phyloP scores from a whole-genome alignment of 2,888 invertebrate genomes.

The Agonopterix subpropinquella region DNA sequence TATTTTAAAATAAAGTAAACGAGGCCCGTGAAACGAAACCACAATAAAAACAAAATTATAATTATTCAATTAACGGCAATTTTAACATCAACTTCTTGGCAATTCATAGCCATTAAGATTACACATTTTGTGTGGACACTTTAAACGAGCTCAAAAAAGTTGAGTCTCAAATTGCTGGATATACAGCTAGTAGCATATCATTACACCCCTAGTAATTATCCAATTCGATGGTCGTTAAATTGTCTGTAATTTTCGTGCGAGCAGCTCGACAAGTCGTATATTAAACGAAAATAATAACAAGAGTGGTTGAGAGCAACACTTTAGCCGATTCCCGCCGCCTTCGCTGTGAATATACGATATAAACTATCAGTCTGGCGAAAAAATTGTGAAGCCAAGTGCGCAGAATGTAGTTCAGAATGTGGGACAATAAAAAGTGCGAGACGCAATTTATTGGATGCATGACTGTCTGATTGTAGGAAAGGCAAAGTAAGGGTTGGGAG shows the following conservation, averaged over 20 bases:
- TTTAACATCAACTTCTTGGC: conserved; percentile 30
- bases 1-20: too few relatives aligned
- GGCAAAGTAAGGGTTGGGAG: conserved; percentile 13
- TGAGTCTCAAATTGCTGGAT: conserved; percentile 38
- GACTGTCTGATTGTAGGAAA: conserved; percentile 15
- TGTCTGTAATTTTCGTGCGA: conserved; percentile 54
- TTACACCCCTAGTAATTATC: conserved; percentile 55
- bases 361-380: conserved; percentile 20
- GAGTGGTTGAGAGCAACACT: conserved; percentile 39
- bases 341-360: conserved; percentile 17
- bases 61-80: conserved; percentile 33
- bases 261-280: conserved; percentile 33
- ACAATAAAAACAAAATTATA: conserved; percentile 16
- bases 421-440: conserved; percentile 21
- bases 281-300: conserved; percentile 53
- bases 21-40: too few relatives aligned
- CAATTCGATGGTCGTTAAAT: conserved; percentile 53
- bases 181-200: conserved; percentile 36
- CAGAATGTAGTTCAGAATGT: conserved; percentile 22
- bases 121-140: conserved; percentile 34
- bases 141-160: conserved; percentile 35
- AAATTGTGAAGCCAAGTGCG: conserved; percentile 19
- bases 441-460: conserved; percentile 23
- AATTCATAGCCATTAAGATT: conserved; percentile 33
- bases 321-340: conserved; percentile 23